A percentile compares a stretch with the other conserved stretches of the same genome.
Conservation (phyloP, 2,113 vertebrate genomes). For the Oryzias curvinotus region DNA sequence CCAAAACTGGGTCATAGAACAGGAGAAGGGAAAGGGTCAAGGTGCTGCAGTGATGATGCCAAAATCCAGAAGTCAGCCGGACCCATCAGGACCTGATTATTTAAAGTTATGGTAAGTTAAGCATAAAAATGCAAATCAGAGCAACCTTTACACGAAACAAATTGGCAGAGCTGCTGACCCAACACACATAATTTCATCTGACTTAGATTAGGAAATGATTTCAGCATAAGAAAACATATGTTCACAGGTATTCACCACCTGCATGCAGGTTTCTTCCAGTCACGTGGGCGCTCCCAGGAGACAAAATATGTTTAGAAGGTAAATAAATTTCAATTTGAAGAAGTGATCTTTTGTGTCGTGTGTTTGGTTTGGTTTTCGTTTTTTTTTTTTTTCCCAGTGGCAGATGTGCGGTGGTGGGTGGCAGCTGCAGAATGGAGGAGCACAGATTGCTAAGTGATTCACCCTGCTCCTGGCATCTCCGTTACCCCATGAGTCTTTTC, state of each 20-base stretch:
- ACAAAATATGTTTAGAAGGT: conserved; percentile 29
- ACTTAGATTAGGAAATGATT: too few species aligned
- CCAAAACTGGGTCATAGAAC: too few species aligned
- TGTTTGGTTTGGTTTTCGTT: conserved; percentile 42
- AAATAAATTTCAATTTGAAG: conserved; percentile 62
- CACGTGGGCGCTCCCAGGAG: conserved; percentile 1
- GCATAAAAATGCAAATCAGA: too few species aligned
- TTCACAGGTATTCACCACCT: neutral
- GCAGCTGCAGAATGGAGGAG: conserved; percentile 68
- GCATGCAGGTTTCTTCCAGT: conserved; percentile 27
- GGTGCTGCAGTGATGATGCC: too few species aligned
- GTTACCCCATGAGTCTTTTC: conserved; percentile 67
- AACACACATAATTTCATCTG: conserved; percentile 1
- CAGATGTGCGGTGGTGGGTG: conserved; percentile 70
- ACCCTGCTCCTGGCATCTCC: conserved; percentile 60
- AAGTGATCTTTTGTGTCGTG: conserved; percentile 59
- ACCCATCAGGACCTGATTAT: too few species aligned
- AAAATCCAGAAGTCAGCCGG: too few species aligned
- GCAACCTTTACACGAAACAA: too few species aligned
- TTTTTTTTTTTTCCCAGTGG: conserved; percentile 50
- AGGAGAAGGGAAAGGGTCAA: too few species aligned
- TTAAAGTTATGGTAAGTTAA: too few species aligned
- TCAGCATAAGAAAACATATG: too few species aligned
- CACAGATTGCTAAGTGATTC: conserved; percentile 73
- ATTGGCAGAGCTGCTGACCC: conserved; percentile 17